Base-by-base conservation (phyloP, 2,113 vertebrate genomes). In the Cygnus atratus region DNA sequence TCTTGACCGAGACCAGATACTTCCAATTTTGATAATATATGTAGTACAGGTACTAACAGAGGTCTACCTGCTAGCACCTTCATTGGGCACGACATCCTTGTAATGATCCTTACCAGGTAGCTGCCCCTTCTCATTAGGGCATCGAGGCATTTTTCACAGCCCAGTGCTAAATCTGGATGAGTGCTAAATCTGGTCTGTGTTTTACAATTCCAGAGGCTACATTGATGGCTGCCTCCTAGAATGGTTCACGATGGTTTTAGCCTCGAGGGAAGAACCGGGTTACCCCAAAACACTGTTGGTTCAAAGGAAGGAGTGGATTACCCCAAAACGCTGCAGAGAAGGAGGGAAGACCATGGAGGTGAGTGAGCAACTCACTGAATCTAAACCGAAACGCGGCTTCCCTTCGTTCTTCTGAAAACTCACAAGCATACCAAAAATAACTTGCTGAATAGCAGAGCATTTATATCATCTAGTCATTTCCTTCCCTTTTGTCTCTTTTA, bases 101-200 rank as follows among this genome's bases (percentile, higher is more conserved):
- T 26, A 41, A 63, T 1, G 4, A 52, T 14, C 16, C 13, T 4
- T 6, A 31, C 5, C 58, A 39, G 48, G 33, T 0, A 25, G 1
- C 31, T 44, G 24, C 48, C 54, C 21, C 25, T 46, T 58, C 59
- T 19, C 33, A 17, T n/a, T 52, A 15, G 6, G n/a, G 9, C 52
- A 62, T 52, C 7, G 10, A 18, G 43, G 39, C 25, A 15, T 0
- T 5, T 48, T 58, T 19, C 39, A 77, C 54, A 48, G 29, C 25
- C 2, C 4, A 0, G 1, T 2, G 50, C 0, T 2, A 52, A 70
- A 70, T 4, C 0, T 7, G 21, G 0, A 0, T 46, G 63, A 85
- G 75, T 55, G 20, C 20, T 48, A 48, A 22, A 21, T 48, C 46
- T 48, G 46, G 46, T 48, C 46, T 0, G 2, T 26, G 13, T 43